phyloP scores from a whole-genome alignment of 2,888 invertebrate genomes.

The Rapana venosa region DNA sequence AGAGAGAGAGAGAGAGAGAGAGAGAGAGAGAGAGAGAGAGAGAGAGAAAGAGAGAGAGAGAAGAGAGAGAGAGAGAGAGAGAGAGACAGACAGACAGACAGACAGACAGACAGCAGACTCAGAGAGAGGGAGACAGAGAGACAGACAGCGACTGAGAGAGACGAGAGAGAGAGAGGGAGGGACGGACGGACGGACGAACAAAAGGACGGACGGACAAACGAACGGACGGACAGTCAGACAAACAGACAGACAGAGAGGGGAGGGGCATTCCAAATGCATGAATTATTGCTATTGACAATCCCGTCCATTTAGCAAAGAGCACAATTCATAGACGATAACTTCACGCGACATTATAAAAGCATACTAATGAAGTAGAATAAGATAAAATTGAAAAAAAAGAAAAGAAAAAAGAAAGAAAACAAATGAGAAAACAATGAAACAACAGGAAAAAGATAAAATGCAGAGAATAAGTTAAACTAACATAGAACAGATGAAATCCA shows the following conservation, averaged over 20 bases:
- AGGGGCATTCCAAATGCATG: not conserved
- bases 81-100: not conserved
- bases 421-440: no score
- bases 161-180: no score
- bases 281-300: no score
- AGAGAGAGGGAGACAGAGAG: not conserved
- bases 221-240: not conserved
- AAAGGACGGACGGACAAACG: not conserved
- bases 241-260: not conserved
- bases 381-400: no score
- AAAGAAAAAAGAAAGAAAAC: no score
- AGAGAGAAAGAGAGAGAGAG: not conserved
- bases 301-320: no score
- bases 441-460: no score
- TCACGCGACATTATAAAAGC: no score
- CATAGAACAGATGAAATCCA: no score
- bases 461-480: no score
- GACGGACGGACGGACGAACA: not conserved
- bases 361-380: no score
- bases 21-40: not conserved
- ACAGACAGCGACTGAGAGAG: not conserved
- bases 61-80: not conserved
- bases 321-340: no score
- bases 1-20: not conserved
- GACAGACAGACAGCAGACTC: not conserved